Conservation (phyloP, 2,888 invertebrate species). For the Noctua pronuba region DNA sequence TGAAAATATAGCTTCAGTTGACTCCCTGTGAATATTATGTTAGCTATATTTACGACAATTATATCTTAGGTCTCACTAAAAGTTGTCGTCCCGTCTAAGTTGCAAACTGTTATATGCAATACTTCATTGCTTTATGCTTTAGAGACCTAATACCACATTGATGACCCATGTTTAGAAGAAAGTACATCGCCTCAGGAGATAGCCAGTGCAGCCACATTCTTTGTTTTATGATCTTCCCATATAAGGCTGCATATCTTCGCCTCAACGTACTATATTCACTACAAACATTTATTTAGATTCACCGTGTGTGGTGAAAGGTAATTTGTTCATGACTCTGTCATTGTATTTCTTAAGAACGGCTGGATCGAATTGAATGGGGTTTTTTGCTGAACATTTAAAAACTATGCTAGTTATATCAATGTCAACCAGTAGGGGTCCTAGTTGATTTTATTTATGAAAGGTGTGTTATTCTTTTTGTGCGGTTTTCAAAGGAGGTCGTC, state of each 20-base stretch:
- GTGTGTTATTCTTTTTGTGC: conserved; percentile 2
- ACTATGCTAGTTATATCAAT: conserved; percentile 11
- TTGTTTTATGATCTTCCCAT: conserved; percentile 41
- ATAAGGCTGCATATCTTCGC: conserved; percentile 33
- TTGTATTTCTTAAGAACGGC: conserved; percentile 7
- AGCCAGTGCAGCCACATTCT: conserved; percentile 41
- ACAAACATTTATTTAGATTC: conserved; percentile 43
- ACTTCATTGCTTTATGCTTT: background rate
- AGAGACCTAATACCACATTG: conserved; percentile 10
- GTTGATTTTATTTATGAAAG: conserved; percentile 15
- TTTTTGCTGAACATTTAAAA: conserved; percentile 6
- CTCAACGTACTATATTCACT: conserved; percentile 1
- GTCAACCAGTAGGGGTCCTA: conserved; percentile 15
- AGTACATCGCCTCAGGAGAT: conserved; percentile 15
- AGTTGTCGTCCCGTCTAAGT: background rate
- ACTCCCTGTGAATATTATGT: background rate
- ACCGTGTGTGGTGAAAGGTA: conserved; percentile 28
- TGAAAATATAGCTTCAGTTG: background rate
- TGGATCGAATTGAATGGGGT: conserved; percentile 3
- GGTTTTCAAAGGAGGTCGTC: conserved; percentile 1
- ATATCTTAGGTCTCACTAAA: background rate
- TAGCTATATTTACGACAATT: background rate
- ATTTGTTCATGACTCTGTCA: conserved; percentile 20
- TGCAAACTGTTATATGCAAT: background rate
- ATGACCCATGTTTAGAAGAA: conserved; percentile 21